Percentiles rank a stretch among this genome's conserved stretches.
phyloP scores from a whole-genome alignment of 2,113 vertebrate species.

The Redunca redunca region DNA sequence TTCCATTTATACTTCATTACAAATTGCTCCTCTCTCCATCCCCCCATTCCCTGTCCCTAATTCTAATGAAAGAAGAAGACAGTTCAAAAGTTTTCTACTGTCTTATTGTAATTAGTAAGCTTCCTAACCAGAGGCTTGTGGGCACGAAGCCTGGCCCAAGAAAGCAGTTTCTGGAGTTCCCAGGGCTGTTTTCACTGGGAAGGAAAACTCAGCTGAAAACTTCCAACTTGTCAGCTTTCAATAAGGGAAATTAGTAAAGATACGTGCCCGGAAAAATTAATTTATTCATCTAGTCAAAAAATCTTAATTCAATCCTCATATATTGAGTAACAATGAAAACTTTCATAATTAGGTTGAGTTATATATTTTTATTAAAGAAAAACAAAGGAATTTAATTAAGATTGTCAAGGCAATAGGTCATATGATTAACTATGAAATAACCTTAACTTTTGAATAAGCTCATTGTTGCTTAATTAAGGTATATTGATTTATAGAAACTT shows the following conservation, averaged over 20 bases:
- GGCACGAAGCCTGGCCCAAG: background rate
- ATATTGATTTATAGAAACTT: conserved; percentile 32
- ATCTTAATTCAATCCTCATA: background rate
- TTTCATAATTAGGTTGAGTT: background rate
- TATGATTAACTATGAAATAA: conserved; percentile 21
- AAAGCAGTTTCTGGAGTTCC: background rate
- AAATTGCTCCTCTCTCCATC: background rate
- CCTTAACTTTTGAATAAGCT: conserved; percentile 48
- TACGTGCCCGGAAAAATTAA: conserved; percentile 22
- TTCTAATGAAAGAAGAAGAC: background rate
- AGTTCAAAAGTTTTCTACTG: background rate
- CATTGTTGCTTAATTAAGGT: conserved; percentile 37
- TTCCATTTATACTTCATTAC: background rate
- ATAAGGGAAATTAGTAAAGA: background rate
- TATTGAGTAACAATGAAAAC: conserved; percentile 17
- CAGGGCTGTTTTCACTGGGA: background rate
- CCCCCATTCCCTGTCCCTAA: background rate
- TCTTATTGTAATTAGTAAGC: background rate
- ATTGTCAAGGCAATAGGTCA: conserved; percentile 33
- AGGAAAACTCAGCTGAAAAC: background rate
- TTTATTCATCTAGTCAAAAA: conserved; percentile 18
- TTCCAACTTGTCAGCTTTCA: background rate
- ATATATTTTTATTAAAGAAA: conserved; percentile 41
- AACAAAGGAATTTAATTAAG: conserved; percentile 51
- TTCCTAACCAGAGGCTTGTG: background rate